These are phyloP conservation scores for Troilus luridus DNA, from an alignment of 2,888 invertebrate genomes.

Conservation along the genomic window DNA sequence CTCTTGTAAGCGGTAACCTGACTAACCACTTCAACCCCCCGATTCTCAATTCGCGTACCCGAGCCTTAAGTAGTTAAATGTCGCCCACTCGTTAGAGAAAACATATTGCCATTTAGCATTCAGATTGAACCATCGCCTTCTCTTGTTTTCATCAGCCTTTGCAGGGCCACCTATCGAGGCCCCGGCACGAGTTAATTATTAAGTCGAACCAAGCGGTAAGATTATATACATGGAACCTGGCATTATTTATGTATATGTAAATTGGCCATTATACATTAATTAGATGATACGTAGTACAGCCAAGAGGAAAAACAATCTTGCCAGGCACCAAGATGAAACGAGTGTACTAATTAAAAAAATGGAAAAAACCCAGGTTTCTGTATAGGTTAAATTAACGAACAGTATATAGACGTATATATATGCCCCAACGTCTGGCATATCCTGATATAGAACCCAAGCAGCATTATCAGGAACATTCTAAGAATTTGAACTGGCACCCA, in stretches of 20 bases:
- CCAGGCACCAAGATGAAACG: not conserved
- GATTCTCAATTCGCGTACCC: not conserved
- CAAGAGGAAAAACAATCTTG: not conserved
- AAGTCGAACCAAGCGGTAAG: not conserved
- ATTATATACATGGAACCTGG: not conserved
- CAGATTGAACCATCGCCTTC: not conserved
- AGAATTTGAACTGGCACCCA: too few relatives aligned
- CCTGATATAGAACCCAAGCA: too few relatives aligned
- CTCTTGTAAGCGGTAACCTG: not conserved
- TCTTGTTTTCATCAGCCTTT: slow-evolving; percentile 2
- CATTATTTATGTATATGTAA: not conserved
- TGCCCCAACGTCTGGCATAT: too few relatives aligned
- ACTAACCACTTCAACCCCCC: not conserved
- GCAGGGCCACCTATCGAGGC: not conserved
- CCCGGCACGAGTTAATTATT: not conserved
- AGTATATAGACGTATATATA: too few relatives aligned
- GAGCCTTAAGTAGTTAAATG: not conserved
- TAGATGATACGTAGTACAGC: not conserved
- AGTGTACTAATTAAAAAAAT: not conserved
- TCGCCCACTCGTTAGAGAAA: slow-evolving; percentile 22
- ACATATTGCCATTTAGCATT: slow-evolving; percentile 8
- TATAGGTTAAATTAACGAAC: too few relatives aligned
- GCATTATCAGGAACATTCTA: too few relatives aligned
- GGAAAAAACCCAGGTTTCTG: too few relatives aligned
- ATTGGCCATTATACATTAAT: not conserved